phyloP scores from a whole-genome alignment of 35 echinoderm and acorn worm genomes.

The Heliocidaris tuberculata region DNA sequence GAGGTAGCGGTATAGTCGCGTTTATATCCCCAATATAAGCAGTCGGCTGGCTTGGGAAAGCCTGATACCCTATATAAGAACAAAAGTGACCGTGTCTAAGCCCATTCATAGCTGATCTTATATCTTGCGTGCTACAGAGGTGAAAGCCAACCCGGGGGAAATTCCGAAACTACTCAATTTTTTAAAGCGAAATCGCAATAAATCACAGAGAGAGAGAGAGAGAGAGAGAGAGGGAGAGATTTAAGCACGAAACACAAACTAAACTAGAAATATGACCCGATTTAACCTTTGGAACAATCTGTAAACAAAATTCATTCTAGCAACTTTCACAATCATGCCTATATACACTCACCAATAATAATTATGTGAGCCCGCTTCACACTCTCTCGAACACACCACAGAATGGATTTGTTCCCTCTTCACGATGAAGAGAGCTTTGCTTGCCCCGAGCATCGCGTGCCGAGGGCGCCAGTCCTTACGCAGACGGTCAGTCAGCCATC shows the following conservation, averaged over 20 bases:
- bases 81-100: neutral
- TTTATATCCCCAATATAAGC: neutral
- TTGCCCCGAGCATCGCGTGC: slow-evolving; percentile 18
- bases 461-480: neutral
- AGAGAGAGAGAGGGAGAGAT: neutral
- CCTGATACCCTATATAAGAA: neutral
- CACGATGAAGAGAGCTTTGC: neutral
- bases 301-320: neutral
- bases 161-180: neutral
- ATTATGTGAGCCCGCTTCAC: neutral
- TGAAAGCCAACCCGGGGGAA: neutral
- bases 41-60: neutral
- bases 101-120: neutral
- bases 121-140: neutral
- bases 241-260: neutral
- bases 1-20: neutral
- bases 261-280: neutral
- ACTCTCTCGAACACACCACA: neutral
- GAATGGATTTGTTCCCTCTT: neutral
- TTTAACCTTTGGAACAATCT: slow-evolving; percentile 13
- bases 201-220: neutral
- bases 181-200: neutral
- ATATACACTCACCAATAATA: neutral
- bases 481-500: slow-evolving; percentile 1
- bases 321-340: neutral